phyloP scores from a whole-genome alignment of 2,888 invertebrate genomes.

The Xestia ashworthii region DNA sequence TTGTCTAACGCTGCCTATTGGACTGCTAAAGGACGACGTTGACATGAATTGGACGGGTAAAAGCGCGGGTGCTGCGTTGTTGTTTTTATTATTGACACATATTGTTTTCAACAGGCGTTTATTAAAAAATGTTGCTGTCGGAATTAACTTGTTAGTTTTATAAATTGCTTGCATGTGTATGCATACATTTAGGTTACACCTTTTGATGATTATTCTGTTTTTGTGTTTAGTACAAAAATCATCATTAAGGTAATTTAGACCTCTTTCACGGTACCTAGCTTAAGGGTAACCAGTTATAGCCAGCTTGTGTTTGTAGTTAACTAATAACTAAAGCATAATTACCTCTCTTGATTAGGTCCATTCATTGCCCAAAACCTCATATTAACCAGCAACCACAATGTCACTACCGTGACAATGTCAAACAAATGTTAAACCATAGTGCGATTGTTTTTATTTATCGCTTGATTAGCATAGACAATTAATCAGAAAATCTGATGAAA shows the following conservation, averaged over 20 bases:
- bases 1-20: not conserved
- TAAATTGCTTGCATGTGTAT: not conserved
- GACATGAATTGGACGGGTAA: constrained; percentile 13
- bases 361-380: not conserved
- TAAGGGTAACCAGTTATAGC: not conserved
- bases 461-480: constrained; percentile 31
- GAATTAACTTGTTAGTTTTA: not conserved
- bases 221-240: not conserved
- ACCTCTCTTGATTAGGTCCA: not conserved
- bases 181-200: not conserved
- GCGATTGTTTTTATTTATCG: constrained; percentile 21
- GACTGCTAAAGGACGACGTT: not conserved
- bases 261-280: not conserved
- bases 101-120: constrained; percentile 16
- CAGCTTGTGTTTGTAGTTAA: not conserved
- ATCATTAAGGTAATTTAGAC: not conserved
- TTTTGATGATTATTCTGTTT: not conserved
- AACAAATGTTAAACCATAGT: not conserved
- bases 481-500: constrained; percentile 39
- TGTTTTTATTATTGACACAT: constrained; percentile 27
- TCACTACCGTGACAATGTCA: not conserved
- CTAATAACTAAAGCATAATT: not conserved
- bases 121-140: not conserved
- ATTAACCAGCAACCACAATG: not conserved
- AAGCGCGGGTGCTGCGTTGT: not conserved